Conservation (phyloP, 2,888 invertebrate species). For the Leucozona laternaria region DNA sequence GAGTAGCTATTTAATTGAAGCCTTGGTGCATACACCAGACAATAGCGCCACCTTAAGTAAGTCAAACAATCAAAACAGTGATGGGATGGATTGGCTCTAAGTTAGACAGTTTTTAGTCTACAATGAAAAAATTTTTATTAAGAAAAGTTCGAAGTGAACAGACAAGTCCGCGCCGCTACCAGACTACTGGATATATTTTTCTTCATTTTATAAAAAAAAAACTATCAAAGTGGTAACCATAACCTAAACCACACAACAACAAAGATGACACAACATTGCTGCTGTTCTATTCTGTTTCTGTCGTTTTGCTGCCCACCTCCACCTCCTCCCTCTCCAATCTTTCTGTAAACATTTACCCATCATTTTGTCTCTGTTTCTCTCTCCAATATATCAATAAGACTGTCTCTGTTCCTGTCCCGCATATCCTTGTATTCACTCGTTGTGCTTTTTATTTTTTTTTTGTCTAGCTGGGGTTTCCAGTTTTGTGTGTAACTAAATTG, state of each 20-base stretch:
- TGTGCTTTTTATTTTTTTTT: slow-evolving; percentile 57
- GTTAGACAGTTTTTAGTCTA: too few relatives aligned
- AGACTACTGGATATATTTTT: not conserved
- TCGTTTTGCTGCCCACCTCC: slow-evolving; percentile 25
- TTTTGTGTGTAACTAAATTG: slow-evolving; percentile 76
- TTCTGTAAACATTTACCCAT: not conserved
- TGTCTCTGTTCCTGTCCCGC: not conserved
- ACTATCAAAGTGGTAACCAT: not conserved
- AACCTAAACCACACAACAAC: slow-evolving; percentile 62
- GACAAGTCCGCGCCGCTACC: too few relatives aligned
- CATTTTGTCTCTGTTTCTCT: not conserved
- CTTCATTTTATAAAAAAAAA: not conserved
- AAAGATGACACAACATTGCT: slow-evolving; percentile 58
- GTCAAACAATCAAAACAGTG: too few relatives aligned
- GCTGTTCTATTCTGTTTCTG: slow-evolving; percentile 27
- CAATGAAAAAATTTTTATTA: too few relatives aligned
- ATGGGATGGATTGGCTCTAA: too few relatives aligned
- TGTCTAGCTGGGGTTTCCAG: slow-evolving; percentile 68
- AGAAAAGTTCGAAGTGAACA: too few relatives aligned
- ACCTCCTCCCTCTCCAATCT: not conserved
- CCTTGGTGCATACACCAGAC: too few relatives aligned
- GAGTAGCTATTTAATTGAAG: too few relatives aligned
- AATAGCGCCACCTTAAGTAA: too few relatives aligned
- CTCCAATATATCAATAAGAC: not conserved
- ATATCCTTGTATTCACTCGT: not conserved